These are phyloP conservation scores for Argynnis bischoffii DNA, from an alignment of 2,888 invertebrate genomes.

Conservation along the genomic window DNA sequence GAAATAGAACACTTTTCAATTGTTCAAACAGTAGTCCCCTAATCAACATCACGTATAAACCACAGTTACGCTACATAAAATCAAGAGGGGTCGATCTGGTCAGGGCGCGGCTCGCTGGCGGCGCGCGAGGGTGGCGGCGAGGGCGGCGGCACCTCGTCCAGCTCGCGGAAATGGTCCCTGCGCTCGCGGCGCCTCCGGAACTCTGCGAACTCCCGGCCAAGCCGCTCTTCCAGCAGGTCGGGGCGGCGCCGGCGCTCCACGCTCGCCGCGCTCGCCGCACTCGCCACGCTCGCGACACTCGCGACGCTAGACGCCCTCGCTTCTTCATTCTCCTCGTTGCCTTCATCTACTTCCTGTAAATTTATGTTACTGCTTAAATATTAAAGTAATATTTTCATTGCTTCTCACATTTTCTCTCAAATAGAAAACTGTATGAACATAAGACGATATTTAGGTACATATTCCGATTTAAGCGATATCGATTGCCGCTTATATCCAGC, in stretches of 20 bases:
- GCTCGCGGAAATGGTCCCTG: conserved; percentile 49
- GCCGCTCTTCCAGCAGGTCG: conserved; percentile 76
- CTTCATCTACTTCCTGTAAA: conserved; percentile 86
- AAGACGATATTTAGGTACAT: no score
- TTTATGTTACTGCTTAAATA: neutral
- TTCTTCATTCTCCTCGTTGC: conserved; percentile 68
- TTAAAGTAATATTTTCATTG: no score
- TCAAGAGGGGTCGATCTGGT: conserved; percentile 27
- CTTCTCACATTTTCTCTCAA: neutral
- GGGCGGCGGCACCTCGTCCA: conserved; percentile 35
- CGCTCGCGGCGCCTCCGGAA: conserved; percentile 76
- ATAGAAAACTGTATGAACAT: no score
- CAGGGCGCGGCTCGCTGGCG: conserved; percentile 29
- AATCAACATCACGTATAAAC: no score
- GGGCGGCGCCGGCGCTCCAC: conserved; percentile 63
- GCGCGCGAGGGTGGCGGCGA: conserved; percentile 10
- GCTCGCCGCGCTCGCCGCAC: conserved; percentile 61
- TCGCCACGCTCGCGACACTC: conserved; percentile 53
- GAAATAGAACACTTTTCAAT: no score
- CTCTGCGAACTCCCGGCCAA: conserved; percentile 81
- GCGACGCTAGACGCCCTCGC: conserved; percentile 23
- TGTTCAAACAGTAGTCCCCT: no score
- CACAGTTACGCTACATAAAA: neutral
- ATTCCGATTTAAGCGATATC: no score
- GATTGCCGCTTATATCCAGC: no score